These are phyloP conservation scores for Lepetodrilus schrolli DNA, from an alignment of 2,888 invertebrate species.

Conservation along the genomic window DNA sequence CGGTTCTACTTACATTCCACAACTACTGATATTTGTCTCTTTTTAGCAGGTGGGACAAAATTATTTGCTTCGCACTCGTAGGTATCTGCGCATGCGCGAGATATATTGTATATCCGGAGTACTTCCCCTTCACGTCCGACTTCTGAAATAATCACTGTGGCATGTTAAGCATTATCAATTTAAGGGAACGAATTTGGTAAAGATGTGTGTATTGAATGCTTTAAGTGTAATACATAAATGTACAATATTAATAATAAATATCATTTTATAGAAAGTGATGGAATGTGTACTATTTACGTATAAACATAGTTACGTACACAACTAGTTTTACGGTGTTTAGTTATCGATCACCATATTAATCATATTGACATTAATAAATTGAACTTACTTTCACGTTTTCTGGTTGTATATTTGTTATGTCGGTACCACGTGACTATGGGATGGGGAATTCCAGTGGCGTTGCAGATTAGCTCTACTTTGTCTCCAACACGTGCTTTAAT, in stretches of 20 bases:
- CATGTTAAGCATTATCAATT: too few species aligned
- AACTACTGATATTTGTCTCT: background rate
- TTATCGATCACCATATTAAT: too few species aligned
- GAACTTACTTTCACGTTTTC: constrained; percentile 44
- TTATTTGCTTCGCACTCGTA: constrained; percentile 84
- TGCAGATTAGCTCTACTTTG: constrained; percentile 89
- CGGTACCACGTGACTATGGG: constrained; percentile 92
- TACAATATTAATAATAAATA: background rate
- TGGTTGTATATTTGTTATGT: constrained; percentile 23
- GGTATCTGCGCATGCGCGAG: constrained; percentile 90
- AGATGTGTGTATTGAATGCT: background rate
- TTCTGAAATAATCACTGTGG: too few species aligned
- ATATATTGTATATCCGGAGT: constrained; percentile 84
- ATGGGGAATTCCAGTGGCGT: constrained; percentile 84
- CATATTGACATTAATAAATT: too few species aligned
- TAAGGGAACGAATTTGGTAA: too few species aligned
- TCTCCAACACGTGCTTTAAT: constrained; percentile 94
- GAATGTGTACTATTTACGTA: too few species aligned
- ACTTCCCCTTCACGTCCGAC: constrained; percentile 84
- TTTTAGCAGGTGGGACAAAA: constrained; percentile 90
- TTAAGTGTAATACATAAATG: background rate
- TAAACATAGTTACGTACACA: too few species aligned
- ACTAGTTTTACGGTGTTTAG: too few species aligned
- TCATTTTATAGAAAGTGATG: too few species aligned
- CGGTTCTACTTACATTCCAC: constrained; percentile 26